Percentiles rank a stretch among this genome's conserved stretches.
Conservation (phyloP, 2,888 invertebrate genomes). For the Lasioglossum zephyrum region DNA sequence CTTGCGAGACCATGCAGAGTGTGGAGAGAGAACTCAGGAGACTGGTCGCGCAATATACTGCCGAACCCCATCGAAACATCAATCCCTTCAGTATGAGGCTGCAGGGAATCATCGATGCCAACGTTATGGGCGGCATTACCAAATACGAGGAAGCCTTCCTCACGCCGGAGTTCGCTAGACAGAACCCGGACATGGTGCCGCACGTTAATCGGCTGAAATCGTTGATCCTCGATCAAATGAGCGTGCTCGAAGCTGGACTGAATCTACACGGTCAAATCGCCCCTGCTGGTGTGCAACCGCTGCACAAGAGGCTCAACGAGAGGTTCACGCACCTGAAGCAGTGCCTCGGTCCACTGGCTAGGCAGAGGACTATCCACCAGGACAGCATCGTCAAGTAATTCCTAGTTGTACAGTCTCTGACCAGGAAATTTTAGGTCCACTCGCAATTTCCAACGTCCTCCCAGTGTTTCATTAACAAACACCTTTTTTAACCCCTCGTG, state of each 20-base stretch:
- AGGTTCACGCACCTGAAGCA: constrained; percentile 94
- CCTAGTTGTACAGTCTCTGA: background rate
- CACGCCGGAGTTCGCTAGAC: constrained; percentile 90
- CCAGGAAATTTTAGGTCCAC: background rate
- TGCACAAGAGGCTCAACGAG: constrained; percentile 95
- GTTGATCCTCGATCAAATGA: constrained; percentile 91
- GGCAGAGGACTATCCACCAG: constrained; percentile 85
- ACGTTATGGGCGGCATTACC: constrained; percentile 97
- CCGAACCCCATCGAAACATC: constrained; percentile 92
- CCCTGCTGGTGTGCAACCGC: constrained; percentile 94
- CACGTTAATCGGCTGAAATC: constrained; percentile 88
- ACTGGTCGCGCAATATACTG: constrained; percentile 91
- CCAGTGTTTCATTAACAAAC: background rate
- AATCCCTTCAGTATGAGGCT: constrained; percentile 97
- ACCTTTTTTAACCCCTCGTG: background rate
- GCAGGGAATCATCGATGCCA: constrained; percentile 97
- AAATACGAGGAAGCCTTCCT: constrained; percentile 98
- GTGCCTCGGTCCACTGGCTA: constrained; percentile 88
- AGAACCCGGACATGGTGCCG: constrained; percentile 86
- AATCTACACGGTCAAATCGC: constrained; percentile 94
- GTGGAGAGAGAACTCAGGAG: constrained; percentile 94
- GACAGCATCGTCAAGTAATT: constrained; percentile 93
- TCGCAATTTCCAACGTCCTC: background rate
- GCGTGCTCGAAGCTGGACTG: constrained; percentile 93
- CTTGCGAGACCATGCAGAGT: constrained; percentile 96